Percentiles rank a stretch among this genome's conserved stretches.
Evolutionary conservation across 1,140 invertebrate genomes (phyloP).

Genomic region (Drosophila chauvacae): DNA sequence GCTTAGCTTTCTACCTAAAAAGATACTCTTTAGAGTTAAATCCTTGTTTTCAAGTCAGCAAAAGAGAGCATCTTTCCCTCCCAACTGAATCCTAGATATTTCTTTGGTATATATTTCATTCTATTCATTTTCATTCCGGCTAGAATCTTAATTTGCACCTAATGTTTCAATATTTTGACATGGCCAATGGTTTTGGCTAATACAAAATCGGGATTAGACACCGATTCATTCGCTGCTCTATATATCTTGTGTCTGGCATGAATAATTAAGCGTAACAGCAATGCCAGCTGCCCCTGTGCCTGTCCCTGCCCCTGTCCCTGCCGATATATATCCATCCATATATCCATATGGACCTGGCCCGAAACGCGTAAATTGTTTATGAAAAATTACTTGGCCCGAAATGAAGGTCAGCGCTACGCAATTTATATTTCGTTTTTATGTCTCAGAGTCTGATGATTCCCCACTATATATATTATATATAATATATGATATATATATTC

Average conservation of each 20-base stretch:
- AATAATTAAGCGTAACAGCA: constrained; percentile 74
- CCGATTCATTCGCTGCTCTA: constrained; percentile 21
- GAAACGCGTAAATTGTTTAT: constrained; percentile 82
- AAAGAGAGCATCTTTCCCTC: not conserved
- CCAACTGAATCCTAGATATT: not conserved
- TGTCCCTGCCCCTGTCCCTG: too few relatives aligned
- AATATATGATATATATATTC: constrained; percentile 7
- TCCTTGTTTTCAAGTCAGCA: not conserved
- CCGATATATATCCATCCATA: too few relatives aligned
- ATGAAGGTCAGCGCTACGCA: constrained; percentile 80
- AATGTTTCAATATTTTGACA: constrained; percentile 77
- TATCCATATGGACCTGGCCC: constrained; percentile 17
- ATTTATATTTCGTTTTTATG: constrained; percentile 82
- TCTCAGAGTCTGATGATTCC: constrained; percentile 37
- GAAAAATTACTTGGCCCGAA: constrained; percentile 81
- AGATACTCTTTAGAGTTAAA: too few relatives aligned
- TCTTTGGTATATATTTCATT: too few relatives aligned
- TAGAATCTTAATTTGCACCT: constrained; percentile 20
- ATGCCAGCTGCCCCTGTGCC: constrained; percentile 49
- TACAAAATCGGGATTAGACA: constrained; percentile 53
- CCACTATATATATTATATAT: constrained; percentile 6
- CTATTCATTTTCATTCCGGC: not conserved
- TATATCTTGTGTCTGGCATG: constrained; percentile 32
- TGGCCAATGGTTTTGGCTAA: constrained; percentile 45
- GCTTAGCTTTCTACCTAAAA: too few relatives aligned